phyloP scores from a whole-genome alignment of 92 coral and sea anemone species.

The Epizoanthus rinbou region DNA sequence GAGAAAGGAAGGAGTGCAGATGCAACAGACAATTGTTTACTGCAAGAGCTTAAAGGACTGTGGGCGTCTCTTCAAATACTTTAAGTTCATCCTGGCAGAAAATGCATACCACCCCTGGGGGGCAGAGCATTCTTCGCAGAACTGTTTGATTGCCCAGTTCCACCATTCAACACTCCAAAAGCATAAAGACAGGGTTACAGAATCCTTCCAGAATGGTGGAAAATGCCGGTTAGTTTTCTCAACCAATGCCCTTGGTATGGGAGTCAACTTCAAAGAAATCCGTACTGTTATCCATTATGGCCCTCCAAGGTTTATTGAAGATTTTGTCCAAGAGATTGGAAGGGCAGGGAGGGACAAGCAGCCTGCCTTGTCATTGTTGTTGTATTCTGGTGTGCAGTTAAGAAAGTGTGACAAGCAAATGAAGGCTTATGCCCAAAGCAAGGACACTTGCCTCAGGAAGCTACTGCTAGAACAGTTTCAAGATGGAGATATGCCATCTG shows the following conservation, averaged over 20 bases:
- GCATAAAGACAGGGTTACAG: constrained; percentile 32
- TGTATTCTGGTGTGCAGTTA: constrained; percentile 28
- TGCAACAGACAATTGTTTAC: constrained; percentile 43
- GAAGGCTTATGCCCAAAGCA: constrained; percentile 26
- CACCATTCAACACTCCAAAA: constrained; percentile 34
- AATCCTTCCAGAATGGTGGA: constrained; percentile 37
- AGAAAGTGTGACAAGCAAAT: constrained; percentile 36
- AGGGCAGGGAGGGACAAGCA: constrained; percentile 40
- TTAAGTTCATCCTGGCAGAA: constrained; percentile 37
- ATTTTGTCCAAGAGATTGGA: constrained; percentile 47
- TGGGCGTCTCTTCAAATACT: constrained; percentile 26
- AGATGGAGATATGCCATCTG: background rate
- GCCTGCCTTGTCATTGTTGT: constrained; percentile 12
- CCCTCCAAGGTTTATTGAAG: constrained; percentile 44
- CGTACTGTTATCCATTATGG: constrained; percentile 36
- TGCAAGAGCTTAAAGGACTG: constrained; percentile 40
- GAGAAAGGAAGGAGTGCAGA: constrained; percentile 30
- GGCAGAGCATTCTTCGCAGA: constrained; percentile 23
- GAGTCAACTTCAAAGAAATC: constrained; percentile 37
- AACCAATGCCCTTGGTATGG: constrained; percentile 70
- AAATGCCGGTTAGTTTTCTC: constrained; percentile 67
- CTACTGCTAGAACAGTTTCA: constrained; percentile 21
- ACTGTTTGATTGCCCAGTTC: constrained; percentile 49
- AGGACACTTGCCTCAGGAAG: constrained; percentile 30
- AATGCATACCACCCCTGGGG: constrained; percentile 12